These are phyloP conservation scores for Seriola aureovittata DNA, from an alignment of 2,113 vertebrate species.

Conservation along the genomic window DNA sequence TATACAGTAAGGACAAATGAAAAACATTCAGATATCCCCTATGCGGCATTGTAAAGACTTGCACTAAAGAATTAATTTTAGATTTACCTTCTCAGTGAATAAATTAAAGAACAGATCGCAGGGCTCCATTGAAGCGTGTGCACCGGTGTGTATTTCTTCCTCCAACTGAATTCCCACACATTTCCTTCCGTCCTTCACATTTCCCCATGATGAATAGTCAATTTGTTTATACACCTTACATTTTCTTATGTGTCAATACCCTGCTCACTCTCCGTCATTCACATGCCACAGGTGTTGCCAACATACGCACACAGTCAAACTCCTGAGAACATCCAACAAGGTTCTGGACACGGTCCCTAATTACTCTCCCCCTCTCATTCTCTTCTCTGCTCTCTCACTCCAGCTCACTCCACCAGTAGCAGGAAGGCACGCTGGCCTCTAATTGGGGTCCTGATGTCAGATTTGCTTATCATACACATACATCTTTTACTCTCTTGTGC, in stretches of 20 bases:
- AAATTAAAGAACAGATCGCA: neutral
- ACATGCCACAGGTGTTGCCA: neutral
- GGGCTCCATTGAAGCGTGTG: neutral
- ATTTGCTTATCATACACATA: constrained; percentile 67
- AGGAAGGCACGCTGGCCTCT: constrained; percentile 53
- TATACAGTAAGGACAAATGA: neutral
- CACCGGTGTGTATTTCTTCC: neutral
- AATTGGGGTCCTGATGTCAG: constrained; percentile 77
- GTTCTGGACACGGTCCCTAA: constrained; percentile 42
- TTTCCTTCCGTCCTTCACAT: constrained; percentile 1
- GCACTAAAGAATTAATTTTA: neutral
- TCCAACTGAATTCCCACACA: constrained; percentile 16
- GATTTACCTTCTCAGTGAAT: neutral
- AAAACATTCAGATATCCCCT: neutral
- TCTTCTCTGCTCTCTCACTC: constrained; percentile 25
- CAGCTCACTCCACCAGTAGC: constrained; percentile 35
- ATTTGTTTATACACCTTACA: neutral
- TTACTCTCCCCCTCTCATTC: constrained; percentile 48
- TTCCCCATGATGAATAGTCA: neutral
- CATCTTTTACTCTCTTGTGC: constrained; percentile 38
- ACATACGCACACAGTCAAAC: neutral
- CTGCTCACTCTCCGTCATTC: neutral
- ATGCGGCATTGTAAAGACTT: neutral
- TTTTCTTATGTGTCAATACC: neutral
- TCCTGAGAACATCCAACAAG: constrained; percentile 25